phyloP scores from a whole-genome alignment of 2,797 vertebrate genomes.

The Aplochiton taeniatus region DNA sequence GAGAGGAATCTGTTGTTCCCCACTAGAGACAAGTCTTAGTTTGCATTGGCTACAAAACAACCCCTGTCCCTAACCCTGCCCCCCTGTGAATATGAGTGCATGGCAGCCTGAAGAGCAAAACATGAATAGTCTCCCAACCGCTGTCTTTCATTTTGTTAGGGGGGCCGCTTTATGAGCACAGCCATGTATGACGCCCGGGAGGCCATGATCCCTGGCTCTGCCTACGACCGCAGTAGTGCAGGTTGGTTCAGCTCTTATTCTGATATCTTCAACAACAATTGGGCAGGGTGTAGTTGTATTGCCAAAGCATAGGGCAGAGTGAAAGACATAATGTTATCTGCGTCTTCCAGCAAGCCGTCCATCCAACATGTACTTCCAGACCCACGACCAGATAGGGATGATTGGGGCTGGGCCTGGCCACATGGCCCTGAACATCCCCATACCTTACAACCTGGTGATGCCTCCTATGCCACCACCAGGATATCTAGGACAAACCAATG shows the following conservation, averaged over 20 bases:
- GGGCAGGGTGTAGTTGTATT: no score
- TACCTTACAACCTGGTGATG: constrained; percentile 98
- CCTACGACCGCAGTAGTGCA: constrained; percentile 93
- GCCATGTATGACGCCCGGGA: constrained; percentile 98
- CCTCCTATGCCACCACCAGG: constrained; percentile 95
- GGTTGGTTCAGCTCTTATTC: constrained; percentile 67
- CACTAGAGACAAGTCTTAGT: no score
- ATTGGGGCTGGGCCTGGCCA: constrained; percentile 92
- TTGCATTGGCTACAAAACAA: no score
- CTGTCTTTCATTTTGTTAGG: constrained; percentile 69
- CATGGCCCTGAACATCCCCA: constrained; percentile 96
- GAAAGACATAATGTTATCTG: neutral
- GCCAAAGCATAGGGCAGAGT: no score
- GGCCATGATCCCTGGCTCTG: constrained; percentile 96
- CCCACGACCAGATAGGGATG: constrained; percentile 98
- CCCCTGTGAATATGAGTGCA: no score
- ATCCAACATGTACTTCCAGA: constrained; percentile 98
- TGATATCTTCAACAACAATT: no score
- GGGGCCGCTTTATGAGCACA: constrained; percentile 97
- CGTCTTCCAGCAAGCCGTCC: constrained; percentile 80
- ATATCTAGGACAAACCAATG: constrained; percentile 92
- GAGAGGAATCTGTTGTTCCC: no score
- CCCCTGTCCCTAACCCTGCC: no score
- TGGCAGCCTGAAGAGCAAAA: no score
- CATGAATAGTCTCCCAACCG: neutral